Conservation (phyloP, 2,888 invertebrate species). For the Drosophila dives region DNA sequence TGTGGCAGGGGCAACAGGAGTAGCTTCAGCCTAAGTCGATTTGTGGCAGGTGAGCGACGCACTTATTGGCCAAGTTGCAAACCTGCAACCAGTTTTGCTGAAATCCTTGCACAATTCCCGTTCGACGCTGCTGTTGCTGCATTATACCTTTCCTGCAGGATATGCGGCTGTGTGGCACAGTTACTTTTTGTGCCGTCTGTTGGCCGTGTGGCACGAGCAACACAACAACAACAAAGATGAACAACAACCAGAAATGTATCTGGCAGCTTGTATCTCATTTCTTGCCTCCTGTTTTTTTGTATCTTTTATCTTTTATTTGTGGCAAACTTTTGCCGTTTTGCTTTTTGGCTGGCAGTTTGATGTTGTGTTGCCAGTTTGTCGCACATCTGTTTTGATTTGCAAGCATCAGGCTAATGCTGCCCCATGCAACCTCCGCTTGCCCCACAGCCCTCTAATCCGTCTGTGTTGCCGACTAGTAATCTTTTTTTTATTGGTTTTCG, state of each 20-base stretch:
- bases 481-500: conserved; percentile 67
- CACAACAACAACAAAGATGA: conserved; percentile 6
- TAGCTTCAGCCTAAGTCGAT: conserved; percentile 12
- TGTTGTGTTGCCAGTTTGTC: conserved; percentile 45
- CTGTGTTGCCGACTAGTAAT: conserved; percentile 46
- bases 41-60: conserved; percentile 60
- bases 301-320: conserved; percentile 27
- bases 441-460: background rate
- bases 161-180: conserved; percentile 59
- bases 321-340: conserved; percentile 32
- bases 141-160: conserved; percentile 54
- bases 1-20: conserved; percentile 61
- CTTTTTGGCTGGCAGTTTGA: conserved; percentile 12
- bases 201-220: conserved; percentile 66
- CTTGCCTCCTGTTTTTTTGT: conserved; percentile 22
- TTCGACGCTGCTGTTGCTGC: conserved; percentile 23
- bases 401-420: conserved; percentile 26
- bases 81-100: conserved; percentile 44
- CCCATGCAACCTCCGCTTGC: background rate
- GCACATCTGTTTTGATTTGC: conserved; percentile 77
- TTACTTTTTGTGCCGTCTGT: conserved; percentile 33
- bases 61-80: conserved; percentile 12
- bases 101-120: conserved; percentile 69
- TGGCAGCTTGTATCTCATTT: conserved; percentile 48
- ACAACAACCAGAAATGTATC: conserved; percentile 12